Conservation (phyloP, 2,888 invertebrate species). For the Cheilosia scutellata region DNA sequence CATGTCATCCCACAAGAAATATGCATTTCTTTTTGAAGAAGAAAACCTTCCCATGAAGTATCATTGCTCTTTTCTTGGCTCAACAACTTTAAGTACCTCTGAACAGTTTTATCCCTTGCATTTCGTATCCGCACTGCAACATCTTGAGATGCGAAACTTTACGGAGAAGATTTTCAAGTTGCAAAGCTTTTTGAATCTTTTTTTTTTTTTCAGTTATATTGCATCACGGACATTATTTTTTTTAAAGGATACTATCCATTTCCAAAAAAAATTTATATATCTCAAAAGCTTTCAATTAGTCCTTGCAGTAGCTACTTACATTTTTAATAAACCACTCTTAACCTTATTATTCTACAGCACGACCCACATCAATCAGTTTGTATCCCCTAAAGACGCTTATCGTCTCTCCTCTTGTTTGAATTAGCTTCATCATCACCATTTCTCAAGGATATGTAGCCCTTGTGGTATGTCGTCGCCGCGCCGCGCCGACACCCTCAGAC, state of each 20-base stretch:
- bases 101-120: slow-evolving; percentile 57
- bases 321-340: slow-evolving; percentile 34
- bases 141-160: slow-evolving; percentile 16
- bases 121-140: slow-evolving; percentile 21
- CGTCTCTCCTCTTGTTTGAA: slow-evolving; percentile 30
- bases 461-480: slow-evolving; percentile 13
- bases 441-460: slow-evolving; percentile 34
- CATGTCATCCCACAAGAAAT: not conserved
- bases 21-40: not conserved
- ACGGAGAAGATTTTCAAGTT: not conserved
- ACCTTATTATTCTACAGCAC: slow-evolving; percentile 12
- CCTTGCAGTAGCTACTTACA: not conserved
- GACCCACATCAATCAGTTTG: slow-evolving; percentile 34
- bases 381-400: slow-evolving; percentile 9
- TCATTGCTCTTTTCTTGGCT: not conserved
- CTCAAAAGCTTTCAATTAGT: slow-evolving; percentile 3
- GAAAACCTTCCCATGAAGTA: not conserved
- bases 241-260: not conserved
- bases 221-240: not conserved
- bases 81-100: slow-evolving; percentile 39
- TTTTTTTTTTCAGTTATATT: not conserved
- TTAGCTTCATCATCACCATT: slow-evolving; percentile 67
- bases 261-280: not conserved
- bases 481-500: slow-evolving; percentile 4
- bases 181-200: no score